Evolutionary conservation across 2,888 invertebrate genomes (phyloP).

Genomic region (Harmothoe impar): DNA sequence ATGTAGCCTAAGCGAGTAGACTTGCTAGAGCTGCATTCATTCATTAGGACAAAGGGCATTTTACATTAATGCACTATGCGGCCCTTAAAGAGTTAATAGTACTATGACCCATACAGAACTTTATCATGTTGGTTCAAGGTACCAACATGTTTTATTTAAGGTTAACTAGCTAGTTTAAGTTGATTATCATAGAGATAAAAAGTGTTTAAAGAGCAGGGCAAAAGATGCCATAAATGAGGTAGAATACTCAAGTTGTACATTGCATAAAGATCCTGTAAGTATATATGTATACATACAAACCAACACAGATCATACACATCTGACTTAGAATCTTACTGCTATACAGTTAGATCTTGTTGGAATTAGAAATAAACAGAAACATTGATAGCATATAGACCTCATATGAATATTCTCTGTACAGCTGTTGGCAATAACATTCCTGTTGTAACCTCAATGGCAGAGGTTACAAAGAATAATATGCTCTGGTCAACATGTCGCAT

Average conservation of each 20-base stretch:
- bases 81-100: no score
- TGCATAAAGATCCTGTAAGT: neutral
- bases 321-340: constrained; percentile 42
- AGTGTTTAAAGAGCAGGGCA: neutral
- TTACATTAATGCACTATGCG: no score
- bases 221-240: neutral
- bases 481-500: neutral
- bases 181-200: constrained; percentile 2
- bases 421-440: neutral
- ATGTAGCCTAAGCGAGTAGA: no score
- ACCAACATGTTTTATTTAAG: neutral
- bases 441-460: neutral
- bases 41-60: no score
- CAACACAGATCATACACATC: neutral
- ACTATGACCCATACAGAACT: no score
- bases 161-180: neutral
- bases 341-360: neutral
- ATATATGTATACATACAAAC: neutral
- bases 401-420: constrained; percentile 24
- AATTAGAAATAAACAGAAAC: neutral
- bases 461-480: neutral
- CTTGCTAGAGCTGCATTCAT: no score
- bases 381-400: neutral
- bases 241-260: constrained; percentile 31
- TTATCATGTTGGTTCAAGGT: no score